Percentiles rank a stretch among this genome's conserved stretches.
These are phyloP conservation scores for Pantala flavescens DNA, from an alignment of 1,140 invertebrate species.

Conservation along the genomic window DNA sequence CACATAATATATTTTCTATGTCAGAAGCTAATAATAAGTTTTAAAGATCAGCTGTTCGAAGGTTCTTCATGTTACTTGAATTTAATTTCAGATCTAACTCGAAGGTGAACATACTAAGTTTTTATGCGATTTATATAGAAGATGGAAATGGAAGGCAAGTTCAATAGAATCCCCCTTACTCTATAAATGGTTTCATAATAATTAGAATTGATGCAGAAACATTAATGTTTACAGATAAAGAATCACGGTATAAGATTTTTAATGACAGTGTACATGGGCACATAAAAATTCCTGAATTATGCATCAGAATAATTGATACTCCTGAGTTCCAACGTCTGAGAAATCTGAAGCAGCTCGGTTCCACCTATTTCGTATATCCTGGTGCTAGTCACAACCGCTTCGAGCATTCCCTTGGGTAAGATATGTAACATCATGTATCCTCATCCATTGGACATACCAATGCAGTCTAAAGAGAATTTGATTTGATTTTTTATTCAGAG, in stretches of 20 bases:
- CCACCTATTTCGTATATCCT: constrained; percentile 45
- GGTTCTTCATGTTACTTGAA: too few species aligned
- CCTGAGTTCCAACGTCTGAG: constrained; percentile 50
- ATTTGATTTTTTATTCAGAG: constrained; percentile 22
- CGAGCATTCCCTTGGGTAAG: constrained; percentile 51
- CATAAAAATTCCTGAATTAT: constrained; percentile 36
- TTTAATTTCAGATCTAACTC: too few species aligned
- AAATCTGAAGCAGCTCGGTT: constrained; percentile 45
- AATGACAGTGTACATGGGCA: constrained; percentile 44
- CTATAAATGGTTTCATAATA: background rate
- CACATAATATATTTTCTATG: too few species aligned
- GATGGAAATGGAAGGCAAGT: background rate
- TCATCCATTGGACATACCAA: background rate
- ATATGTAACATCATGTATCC: constrained; percentile 20
- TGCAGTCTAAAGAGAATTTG: too few species aligned
- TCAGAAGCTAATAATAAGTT: too few species aligned
- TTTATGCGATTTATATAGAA: background rate
- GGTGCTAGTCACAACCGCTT: constrained; percentile 47
- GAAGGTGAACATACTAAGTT: background rate
- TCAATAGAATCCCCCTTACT: background rate
- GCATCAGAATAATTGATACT: constrained; percentile 47
- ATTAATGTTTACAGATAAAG: background rate
- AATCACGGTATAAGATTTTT: constrained; percentile 32
- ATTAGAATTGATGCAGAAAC: background rate
- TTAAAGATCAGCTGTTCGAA: too few species aligned